Evolutionary conservation across 2,113 vertebrate species (phyloP), one percentile per base, ranked within the genome.

Genomic region (Pristiophorus japonicus): DNA sequence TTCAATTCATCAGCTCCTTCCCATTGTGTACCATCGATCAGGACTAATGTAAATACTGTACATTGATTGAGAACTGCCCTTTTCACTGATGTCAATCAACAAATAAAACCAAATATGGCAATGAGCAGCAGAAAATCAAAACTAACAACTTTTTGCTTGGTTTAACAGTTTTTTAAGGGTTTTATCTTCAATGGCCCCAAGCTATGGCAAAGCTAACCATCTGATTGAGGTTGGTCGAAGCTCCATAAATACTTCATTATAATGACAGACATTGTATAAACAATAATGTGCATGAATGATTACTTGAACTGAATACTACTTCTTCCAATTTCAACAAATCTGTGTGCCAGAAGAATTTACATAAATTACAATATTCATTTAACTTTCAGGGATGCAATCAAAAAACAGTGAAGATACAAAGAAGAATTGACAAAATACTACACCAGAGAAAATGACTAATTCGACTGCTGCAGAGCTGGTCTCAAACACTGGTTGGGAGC

Each of bases 381-480:
- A 95, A 96, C 94, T 96, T 97, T 95, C 95, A 98, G 98, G 98
- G 96, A 95, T 97, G 96, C 97, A 98, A 85, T 95, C 96, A 87
- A 97, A 97, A 96, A 96, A 96, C 95, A n/a, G 18, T 95, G 96
- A 67, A 91, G 96, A 96, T 45, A 75, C 94, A 67, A 97, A 96
- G 96, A 78, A 95, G 84, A 30, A 96, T 95, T 95, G 96, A 88
- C 65, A 70, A 73, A 94, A 0, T 0, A 96, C 95, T 87, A 96
- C 96, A 94, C 67, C 59, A 0, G 95, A 0, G 16, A 70, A 96
- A 63, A 85, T 95, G 92, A 93, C 11, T 1, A 94, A 96, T 63
- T 62, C 81, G 85, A 96, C 97, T 38, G 42, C 96, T n/a, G n/a
- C n/a, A n/a, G n/a, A n/a, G n/a, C n/a, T n/a, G n/a, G n/a, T n/a